These are phyloP conservation scores for Drosophila funebris DNA, from an alignment of 1,140 invertebrate species.

Conservation along the genomic window DNA sequence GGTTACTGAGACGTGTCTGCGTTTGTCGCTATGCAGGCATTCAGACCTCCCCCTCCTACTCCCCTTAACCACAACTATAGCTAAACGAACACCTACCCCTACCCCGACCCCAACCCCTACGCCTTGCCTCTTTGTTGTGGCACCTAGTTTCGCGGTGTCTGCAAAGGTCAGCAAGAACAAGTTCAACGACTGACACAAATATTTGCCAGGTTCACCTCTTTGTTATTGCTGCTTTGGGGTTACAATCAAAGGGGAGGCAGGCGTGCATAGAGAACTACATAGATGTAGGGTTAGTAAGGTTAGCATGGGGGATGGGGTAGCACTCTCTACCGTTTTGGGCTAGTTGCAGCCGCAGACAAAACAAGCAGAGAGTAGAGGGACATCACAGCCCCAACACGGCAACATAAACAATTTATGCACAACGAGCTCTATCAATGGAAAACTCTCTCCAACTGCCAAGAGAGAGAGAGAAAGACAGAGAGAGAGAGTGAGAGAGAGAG, in stretches of 20 bases:
- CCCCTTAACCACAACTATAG: no score
- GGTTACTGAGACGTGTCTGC: conserved; percentile 30
- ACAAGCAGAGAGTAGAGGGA: conserved; percentile 10
- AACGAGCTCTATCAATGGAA: conserved; percentile 58
- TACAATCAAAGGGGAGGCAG: not conserved
- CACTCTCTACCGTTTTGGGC: conserved; percentile 6
- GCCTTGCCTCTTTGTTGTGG: not conserved
- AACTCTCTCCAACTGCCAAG: not conserved
- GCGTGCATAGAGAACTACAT: not conserved
- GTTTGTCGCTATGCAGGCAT: not conserved
- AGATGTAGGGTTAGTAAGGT: not conserved
- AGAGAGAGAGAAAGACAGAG: not conserved
- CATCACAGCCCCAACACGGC: conserved; percentile 17
- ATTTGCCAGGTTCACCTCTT: conserved; percentile 56
- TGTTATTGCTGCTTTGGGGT: conserved; percentile 45
- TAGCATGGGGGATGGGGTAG: not conserved
- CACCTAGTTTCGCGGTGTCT: conserved; percentile 28
- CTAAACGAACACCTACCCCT: not conserved
- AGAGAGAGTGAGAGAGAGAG: not conserved
- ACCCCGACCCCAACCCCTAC: not conserved
- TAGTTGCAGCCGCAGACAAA: conserved; percentile 34
- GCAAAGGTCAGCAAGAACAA: conserved; percentile 54
- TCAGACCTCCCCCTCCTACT: not conserved
- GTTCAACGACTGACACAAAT: conserved; percentile 77
- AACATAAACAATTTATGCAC: conserved; percentile 78